Percentiles rank a stretch among this genome's conserved stretches.
These are phyloP conservation scores for Tangachromis dhanisi DNA, from an alignment of 2,113 vertebrate genomes.

Conservation along the genomic window DNA sequence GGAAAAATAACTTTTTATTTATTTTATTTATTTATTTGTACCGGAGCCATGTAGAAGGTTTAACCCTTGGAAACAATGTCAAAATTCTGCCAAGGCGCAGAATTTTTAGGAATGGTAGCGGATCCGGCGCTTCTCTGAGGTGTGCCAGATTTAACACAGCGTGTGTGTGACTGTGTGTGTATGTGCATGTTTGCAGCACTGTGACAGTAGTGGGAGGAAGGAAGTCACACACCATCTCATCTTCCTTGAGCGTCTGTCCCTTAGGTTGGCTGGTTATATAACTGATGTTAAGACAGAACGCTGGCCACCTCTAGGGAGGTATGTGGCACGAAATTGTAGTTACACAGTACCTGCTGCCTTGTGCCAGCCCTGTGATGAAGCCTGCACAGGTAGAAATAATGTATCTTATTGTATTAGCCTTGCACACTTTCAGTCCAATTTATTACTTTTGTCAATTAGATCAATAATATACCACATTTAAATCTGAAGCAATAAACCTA, in stretches of 20 bases:
- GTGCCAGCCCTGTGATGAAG: background rate
- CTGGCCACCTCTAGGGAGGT: conserved; percentile 39
- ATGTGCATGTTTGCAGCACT: conserved; percentile 3
- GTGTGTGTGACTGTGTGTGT: background rate
- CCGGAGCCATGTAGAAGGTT: background rate
- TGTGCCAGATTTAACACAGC: conserved; percentile 38
- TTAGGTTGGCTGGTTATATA: conserved; percentile 59
- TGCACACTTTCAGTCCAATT: background rate
- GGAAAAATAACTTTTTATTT: background rate
- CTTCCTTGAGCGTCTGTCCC: conserved; percentile 55
- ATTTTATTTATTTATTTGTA: background rate
- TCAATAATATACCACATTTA: background rate
- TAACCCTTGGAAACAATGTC: background rate
- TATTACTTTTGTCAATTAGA: background rate
- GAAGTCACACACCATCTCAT: conserved; percentile 61
- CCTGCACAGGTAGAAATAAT: background rate
- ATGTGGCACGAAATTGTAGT: conserved; percentile 5
- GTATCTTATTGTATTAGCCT: background rate
- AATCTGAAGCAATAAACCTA: background rate
- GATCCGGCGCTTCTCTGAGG: conserved; percentile 23
- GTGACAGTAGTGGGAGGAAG: conserved; percentile 58
- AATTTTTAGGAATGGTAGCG: background rate
- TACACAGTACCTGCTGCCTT: conserved; percentile 18
- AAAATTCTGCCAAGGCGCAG: background rate
- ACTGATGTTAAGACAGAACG: conserved; percentile 46